These are phyloP conservation scores for Phrynocephalus vlangalii DNA, from an alignment of 2,797 vertebrate genomes.

Conservation along the genomic window DNA sequence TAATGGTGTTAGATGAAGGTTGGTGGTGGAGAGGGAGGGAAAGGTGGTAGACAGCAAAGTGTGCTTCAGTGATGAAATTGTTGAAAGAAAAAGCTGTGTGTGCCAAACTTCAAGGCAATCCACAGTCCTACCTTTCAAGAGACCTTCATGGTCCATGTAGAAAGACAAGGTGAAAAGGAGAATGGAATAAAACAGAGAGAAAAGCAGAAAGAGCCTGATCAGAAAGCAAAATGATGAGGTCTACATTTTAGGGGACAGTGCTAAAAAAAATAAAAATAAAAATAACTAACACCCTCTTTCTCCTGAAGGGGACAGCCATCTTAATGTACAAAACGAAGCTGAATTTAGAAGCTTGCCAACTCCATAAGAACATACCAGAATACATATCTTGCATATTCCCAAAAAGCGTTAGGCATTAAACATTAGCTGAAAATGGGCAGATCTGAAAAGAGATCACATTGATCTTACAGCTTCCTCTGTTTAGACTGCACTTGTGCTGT, in stretches of 20 bases:
- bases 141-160: constrained; percentile 83
- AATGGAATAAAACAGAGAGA: constrained; percentile 76
- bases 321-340: constrained; percentile 64
- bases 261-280: constrained; percentile 29
- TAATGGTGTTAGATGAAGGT: constrained; percentile 62
- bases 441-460: background rate
- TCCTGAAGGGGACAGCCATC: constrained; percentile 46
- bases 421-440: background rate
- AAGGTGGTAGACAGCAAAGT: background rate
- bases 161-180: constrained; percentile 73
- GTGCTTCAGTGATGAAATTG: constrained; percentile 50
- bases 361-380: background rate
- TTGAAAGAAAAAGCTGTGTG: constrained; percentile 62
- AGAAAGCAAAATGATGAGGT: constrained; percentile 70
- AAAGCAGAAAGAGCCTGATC: constrained; percentile 71
- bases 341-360: background rate
- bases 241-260: constrained; percentile 68
- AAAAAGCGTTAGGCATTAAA: background rate
- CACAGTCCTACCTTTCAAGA: constrained; percentile 87
- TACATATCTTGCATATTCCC: background rate
- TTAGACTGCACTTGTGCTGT: background rate
- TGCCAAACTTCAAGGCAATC: constrained; percentile 70
- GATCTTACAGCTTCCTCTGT: background rate
- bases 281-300: constrained; percentile 5
- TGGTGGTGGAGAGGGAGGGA: constrained; percentile 31